These are phyloP conservation scores for Podarcis cretensis DNA, from an alignment of 2,113 vertebrate genomes.

Conservation along the genomic window DNA sequence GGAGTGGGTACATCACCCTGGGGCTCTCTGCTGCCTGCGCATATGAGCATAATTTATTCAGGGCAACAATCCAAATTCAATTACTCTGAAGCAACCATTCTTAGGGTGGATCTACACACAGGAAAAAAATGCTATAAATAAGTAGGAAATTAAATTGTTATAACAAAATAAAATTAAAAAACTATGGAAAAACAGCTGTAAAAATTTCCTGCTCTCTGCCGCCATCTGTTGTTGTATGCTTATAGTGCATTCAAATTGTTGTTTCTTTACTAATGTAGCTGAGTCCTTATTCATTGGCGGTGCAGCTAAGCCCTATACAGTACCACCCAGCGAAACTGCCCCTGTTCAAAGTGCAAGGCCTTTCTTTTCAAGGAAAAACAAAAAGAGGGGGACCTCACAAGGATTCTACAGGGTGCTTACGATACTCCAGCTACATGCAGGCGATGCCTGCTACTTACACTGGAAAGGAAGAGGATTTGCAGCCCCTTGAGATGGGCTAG, in stretches of 20 bases:
- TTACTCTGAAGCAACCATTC: background rate
- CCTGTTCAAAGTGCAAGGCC: background rate
- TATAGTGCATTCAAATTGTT: too few species aligned
- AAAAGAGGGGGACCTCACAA: background rate
- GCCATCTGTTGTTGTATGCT: too few species aligned
- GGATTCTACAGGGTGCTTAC: background rate
- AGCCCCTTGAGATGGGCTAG: slow-evolving; percentile 70
- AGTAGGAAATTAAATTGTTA: too few species aligned
- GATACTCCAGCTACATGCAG: background rate
- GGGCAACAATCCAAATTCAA: background rate
- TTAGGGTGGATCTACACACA: too few species aligned
- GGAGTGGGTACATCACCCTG: background rate
- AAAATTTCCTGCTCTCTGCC: too few species aligned
- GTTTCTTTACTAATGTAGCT: too few species aligned
- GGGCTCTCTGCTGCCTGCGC: background rate
- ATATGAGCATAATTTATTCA: background rate
- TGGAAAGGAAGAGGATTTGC: slow-evolving; percentile 75
- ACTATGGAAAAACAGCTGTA: too few species aligned
- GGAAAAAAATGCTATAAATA: too few species aligned
- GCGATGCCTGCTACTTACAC: slow-evolving; percentile 77
- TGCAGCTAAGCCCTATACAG: background rate
- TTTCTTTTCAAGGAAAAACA: background rate
- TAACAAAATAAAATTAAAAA: too few species aligned
- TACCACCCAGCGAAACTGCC: background rate
- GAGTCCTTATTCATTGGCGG: background rate